phyloP scores from a whole-genome alignment of 37 sponge, comb jelly and placozoan species.

The Dysidea cf. avara region DNA sequence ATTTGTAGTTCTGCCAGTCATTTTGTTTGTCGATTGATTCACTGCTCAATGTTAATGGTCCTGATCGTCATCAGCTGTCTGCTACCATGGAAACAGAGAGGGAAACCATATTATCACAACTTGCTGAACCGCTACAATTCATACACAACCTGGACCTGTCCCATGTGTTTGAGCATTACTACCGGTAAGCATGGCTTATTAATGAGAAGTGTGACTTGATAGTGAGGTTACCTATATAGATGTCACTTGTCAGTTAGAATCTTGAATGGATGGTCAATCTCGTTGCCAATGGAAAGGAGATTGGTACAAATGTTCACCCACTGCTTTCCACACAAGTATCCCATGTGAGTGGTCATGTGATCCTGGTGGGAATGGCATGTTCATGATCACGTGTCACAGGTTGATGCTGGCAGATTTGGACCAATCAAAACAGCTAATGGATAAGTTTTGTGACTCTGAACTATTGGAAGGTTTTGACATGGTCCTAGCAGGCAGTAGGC shows the following conservation, averaged over 20 bases:
- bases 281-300: slow-evolving; percentile 45
- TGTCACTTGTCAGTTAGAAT: slow-evolving; percentile 45
- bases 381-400: slow-evolving; percentile 1
- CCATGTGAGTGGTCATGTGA: slow-evolving; percentile 28
- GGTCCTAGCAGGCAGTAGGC: slow-evolving; percentile 14
- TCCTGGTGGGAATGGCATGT: no score
- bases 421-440: slow-evolving; percentile 47
- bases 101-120: slow-evolving; percentile 33
- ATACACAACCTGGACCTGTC: slow-evolving; percentile 59
- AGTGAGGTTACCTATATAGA: background rate
- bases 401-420: slow-evolving; percentile 73
- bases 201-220: background rate
- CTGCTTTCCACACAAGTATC: slow-evolving; percentile 70
- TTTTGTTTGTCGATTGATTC: slow-evolving; percentile 45
- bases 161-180: slow-evolving; percentile 70
- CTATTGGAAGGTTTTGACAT: slow-evolving; percentile 58
- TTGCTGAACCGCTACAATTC: slow-evolving; percentile 67
- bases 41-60: slow-evolving; percentile 40
- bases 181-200: slow-evolving; percentile 27
- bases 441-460: slow-evolving; percentile 52
- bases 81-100: slow-evolving; percentile 25
- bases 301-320: slow-evolving; percentile 35
- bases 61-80: slow-evolving; percentile 17
- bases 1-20: slow-evolving; percentile 45
- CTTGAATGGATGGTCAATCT: slow-evolving; percentile 46